A percentile compares a stretch with the other conserved stretches of the same genome.
Evolutionary conservation across 2,113 vertebrate genomes (phyloP).

Genomic region (Erythrolamprus reginae): DNA sequence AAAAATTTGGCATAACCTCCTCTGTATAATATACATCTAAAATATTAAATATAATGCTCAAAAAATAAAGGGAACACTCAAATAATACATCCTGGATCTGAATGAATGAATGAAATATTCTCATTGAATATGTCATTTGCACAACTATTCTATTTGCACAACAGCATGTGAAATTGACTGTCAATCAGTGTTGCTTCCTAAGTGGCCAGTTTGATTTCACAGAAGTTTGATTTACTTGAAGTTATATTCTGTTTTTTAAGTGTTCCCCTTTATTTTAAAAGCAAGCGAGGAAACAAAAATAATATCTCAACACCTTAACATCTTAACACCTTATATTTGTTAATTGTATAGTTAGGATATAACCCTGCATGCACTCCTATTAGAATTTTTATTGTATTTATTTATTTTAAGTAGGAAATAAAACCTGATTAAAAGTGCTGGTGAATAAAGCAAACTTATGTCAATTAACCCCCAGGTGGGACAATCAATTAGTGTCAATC

Average conservation of each 20-base stretch:
- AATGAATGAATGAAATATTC: too few species aligned
- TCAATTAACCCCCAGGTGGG: constrained; percentile 57
- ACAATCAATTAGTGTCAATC: constrained; percentile 61
- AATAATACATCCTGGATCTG: too few species aligned
- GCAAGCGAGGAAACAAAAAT: constrained; percentile 18
- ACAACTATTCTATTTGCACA: too few species aligned
- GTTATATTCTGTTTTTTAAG: too few species aligned
- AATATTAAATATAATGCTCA: constrained; percentile 25
- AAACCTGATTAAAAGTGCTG: constrained; percentile 40
- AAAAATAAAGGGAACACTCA: too few species aligned
- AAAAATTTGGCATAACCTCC: too few species aligned
- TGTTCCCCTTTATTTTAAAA: too few species aligned
- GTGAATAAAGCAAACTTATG: constrained; percentile 49
- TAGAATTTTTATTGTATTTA: constrained; percentile 14
- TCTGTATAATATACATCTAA: neutral
- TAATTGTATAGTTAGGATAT: constrained; percentile 32
- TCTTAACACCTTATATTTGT: constrained; percentile 18
- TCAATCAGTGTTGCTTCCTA: too few species aligned
- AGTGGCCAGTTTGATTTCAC: too few species aligned
- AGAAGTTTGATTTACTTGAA: too few species aligned
- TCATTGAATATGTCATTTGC: too few species aligned
- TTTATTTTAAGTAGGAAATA: constrained; percentile 24
- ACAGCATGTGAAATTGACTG: too few species aligned
- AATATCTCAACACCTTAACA: neutral
- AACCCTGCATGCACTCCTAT: constrained; percentile 30